phyloP scores from a whole-genome alignment of 2,113 vertebrate species.

The Dryoscopus gambensis region DNA sequence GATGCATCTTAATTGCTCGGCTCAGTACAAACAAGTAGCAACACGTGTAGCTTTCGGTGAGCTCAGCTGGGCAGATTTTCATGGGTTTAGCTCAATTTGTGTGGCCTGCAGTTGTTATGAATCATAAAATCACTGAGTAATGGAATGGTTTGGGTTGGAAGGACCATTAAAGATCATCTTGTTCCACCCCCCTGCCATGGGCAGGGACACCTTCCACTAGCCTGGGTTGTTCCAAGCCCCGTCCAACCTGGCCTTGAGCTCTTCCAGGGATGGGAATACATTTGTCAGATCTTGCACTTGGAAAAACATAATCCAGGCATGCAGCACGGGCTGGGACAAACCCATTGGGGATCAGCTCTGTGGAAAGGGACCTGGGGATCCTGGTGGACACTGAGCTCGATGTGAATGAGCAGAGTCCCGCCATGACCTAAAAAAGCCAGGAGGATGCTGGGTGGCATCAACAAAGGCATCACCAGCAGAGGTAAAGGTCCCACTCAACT shows the following conservation, averaged over 20 bases:
- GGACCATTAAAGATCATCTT: background rate
- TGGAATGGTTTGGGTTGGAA: too few species aligned
- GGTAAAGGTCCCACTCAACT: too few species aligned
- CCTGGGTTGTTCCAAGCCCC: background rate
- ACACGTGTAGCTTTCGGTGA: too few species aligned
- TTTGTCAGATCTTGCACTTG: background rate
- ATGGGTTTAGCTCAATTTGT: too few species aligned
- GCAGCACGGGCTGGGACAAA: background rate
- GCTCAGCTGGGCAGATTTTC: too few species aligned
- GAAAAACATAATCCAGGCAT: background rate
- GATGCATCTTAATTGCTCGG: too few species aligned
- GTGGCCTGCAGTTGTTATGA: too few species aligned
- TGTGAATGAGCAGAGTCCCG: background rate
- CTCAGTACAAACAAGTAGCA: too few species aligned
- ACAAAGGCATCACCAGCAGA: background rate
- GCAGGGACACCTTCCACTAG: background rate
- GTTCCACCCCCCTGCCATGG: background rate
- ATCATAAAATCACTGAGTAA: too few species aligned
- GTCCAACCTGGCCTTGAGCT: fast-evolving
- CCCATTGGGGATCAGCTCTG: background rate
- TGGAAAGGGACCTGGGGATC: background rate
- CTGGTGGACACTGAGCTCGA: background rate
- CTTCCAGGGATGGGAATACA: background rate
- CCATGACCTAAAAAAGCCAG: background rate
- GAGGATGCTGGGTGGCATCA: too few species aligned